Conservation (phyloP, 2,888 invertebrate genomes). For the Slavum lentiscoides region DNA sequence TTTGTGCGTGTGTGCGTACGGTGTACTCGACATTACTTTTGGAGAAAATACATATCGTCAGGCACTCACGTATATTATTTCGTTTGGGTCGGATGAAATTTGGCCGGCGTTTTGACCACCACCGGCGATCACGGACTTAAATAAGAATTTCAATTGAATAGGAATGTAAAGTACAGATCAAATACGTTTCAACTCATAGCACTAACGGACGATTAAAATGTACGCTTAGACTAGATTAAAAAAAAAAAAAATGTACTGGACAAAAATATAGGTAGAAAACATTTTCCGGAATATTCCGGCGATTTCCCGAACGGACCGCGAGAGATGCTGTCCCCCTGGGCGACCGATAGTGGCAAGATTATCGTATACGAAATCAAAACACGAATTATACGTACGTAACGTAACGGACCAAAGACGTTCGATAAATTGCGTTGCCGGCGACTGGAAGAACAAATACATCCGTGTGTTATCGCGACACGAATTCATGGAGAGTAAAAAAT, state of each 20-base stretch:
- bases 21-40: neutral
- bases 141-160: neutral
- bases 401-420: neutral
- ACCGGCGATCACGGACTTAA: neutral
- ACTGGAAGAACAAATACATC: too few species aligned
- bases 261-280: neutral
- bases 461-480: too few species aligned
- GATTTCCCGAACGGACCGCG: neutral
- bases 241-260: neutral
- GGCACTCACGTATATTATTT: constrained; percentile 16
- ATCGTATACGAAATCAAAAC: neutral
- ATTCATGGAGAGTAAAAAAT: neutral
- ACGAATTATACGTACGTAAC: neutral
- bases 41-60: neutral
- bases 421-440: neutral
- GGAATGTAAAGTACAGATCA: constrained; percentile 25
- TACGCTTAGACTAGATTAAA: neutral
- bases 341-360: neutral
- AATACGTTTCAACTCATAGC: neutral
- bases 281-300: neutral
- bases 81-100: neutral
- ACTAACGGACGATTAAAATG: neutral
- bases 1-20: neutral
- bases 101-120: constrained; percentile 23
- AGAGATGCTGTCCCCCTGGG: too few species aligned